Evolutionary conservation across 2,797 vertebrate species (phyloP), one percentile per base, ranked within the genome.

Genomic region (Mormyrops attenuatus): DNA sequence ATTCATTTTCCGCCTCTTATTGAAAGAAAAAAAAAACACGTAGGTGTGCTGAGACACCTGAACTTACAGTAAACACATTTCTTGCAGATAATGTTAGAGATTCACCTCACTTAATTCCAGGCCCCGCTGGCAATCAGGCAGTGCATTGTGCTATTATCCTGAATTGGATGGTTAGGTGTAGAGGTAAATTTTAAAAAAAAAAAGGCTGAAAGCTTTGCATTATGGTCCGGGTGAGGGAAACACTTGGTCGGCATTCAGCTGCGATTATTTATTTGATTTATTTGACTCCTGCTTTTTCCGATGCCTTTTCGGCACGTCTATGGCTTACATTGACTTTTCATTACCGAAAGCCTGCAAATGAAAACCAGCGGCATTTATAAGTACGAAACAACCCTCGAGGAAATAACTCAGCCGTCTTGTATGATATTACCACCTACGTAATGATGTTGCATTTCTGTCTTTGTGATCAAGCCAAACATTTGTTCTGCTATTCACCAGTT

Each of bases 401-500:
- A 86, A 66, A 53, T 53, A 69, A 44, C 49, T 89, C 41, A 44
- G n/a, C 88, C 30, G 63, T 8, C 85, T n/a, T 44, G 30, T 30
- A 85, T 53, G 49, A 85, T 90, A 92, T 91, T 90, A 89, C 73
- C 85, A 66, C 82, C 87, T 91, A 91, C 88, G 89, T 93, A 91
- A 77, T 90, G 89, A 90, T 90, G 84, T 55, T 92, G 84, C 91
- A 90, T 90, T 90, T 92, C 89, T 55, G 4, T 86, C 88, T 90
- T 82, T 91, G 90, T 93, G 90, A 93, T 94, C 73, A 92, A 92
- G 91, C 91, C 91, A 91, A 92, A 93, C 90, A 91, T 69, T 77
- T 91, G 90, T 88, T 94, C 41, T 91, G 93, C 94, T 93, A 93
- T 94, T 94, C 90, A 95, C 90, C 41, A 9, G 44, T 89, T 92